Conservation (phyloP, 2,888 invertebrate genomes). For the Sesia apiformis region DNA sequence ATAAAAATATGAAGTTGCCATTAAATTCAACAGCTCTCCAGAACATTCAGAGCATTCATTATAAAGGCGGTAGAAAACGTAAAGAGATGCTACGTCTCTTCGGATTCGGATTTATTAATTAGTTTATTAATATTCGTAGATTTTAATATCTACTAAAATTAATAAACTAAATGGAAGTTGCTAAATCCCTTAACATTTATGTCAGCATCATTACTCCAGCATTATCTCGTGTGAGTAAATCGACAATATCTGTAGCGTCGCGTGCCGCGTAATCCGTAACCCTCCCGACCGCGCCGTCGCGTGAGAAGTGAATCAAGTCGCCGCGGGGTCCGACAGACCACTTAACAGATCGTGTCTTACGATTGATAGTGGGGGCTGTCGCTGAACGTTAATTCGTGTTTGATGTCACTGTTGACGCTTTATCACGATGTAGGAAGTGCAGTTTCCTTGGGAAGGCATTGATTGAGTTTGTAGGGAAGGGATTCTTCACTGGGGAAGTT, state of each 20-base stretch:
- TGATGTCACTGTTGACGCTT: constrained; percentile 61
- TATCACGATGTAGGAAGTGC: constrained; percentile 57
- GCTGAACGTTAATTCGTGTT: constrained; percentile 70
- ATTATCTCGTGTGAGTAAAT: constrained; percentile 28
- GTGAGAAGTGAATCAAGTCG: constrained; percentile 69
- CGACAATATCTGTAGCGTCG: constrained; percentile 69
- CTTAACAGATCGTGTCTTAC: constrained; percentile 62
- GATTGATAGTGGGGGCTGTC: constrained; percentile 58
- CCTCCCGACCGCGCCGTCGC: constrained; percentile 49
- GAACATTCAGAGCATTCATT: too few relatives aligned
- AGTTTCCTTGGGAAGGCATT: constrained; percentile 34
- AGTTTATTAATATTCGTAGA: too few relatives aligned
- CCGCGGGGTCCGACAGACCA: constrained; percentile 56
- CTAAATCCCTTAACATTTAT: neutral
- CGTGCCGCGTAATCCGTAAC: constrained; percentile 64
- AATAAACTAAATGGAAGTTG: constrained; percentile 27
- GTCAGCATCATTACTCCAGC: constrained; percentile 2
- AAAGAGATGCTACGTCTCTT: too few relatives aligned
- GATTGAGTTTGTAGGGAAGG: too few relatives aligned
- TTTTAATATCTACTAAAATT: constrained; percentile 4
- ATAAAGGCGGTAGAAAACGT: too few relatives aligned
- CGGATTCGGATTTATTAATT: too few relatives aligned
- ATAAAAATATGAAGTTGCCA: too few relatives aligned
- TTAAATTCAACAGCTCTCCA: too few relatives aligned
- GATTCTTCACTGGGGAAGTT: too few relatives aligned